Evolutionary conservation across 2,113 vertebrate species (phyloP).

Genomic region (Nymphicus hollandicus): DNA sequence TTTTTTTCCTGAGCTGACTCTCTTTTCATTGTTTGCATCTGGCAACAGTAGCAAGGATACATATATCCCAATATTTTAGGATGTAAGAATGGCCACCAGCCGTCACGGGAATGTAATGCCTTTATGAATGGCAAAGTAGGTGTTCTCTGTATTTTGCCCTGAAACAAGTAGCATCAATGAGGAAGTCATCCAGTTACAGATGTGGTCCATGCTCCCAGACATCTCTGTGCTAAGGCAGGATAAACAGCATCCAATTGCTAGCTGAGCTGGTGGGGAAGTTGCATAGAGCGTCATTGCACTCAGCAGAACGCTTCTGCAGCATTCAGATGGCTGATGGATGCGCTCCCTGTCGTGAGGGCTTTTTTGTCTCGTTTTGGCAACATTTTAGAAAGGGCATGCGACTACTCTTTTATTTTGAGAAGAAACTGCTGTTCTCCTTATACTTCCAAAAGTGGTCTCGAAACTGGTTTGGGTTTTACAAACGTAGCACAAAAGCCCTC

Average conservation of each 20-base stretch:
- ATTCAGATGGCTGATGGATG: background rate
- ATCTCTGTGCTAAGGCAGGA: background rate
- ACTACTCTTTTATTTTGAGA: background rate
- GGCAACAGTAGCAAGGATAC: background rate
- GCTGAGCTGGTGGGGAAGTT: background rate
- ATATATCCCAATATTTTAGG: background rate
- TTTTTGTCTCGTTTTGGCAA: background rate
- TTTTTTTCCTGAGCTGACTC: background rate
- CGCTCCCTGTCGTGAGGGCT: background rate
- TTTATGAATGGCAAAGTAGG: background rate
- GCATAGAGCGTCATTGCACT: background rate
- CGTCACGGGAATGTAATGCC: background rate
- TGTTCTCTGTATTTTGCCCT: background rate
- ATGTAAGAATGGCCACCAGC: background rate
- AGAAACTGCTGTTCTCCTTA: background rate
- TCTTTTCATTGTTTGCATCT: background rate
- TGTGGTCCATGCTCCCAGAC: background rate
- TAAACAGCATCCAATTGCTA: background rate
- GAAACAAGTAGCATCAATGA: background rate
- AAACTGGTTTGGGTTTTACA: background rate
- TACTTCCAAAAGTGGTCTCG: background rate
- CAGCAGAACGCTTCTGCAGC: background rate
- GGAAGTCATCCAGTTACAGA: background rate
- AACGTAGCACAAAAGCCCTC: background rate
- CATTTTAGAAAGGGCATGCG: background rate